Base-by-base conservation (phyloP, 2,113 vertebrate genomes). In the Caranx melampygus region DNA sequence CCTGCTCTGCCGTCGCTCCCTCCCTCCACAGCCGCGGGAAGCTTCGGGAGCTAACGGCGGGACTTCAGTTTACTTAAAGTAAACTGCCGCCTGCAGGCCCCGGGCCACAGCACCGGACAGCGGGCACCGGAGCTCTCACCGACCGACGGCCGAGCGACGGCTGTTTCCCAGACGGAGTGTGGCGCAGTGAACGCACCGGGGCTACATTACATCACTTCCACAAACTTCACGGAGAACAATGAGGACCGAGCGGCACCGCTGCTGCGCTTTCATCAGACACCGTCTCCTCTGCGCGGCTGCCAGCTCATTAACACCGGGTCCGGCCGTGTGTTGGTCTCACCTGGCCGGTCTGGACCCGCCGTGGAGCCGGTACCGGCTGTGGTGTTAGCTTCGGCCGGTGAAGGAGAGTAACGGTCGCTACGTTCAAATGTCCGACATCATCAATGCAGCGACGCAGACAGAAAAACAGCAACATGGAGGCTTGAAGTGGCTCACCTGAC, bases 171-270 rank as follows among this genome's bases (percentile, higher is more conserved):
- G 68, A 44, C 33, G 77, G 74, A 82, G 83, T 86, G 35, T 21
- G 80, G 68, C 21, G 75, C 79, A 16, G 82, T 0, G 61, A 20
- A 45, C 35, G 14, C 54, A 44, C 21, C 79, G 63, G 72, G 15
- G 74, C 63, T 51, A 15, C 91, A 81, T 91, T 60, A 85, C 91
- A 88, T 90, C 91, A 92, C 89, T 89, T 88, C 87, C 64, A 89
- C 79, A 88, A 92, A 92, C 88, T 92, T 92, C 85, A 75, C 80
- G 52, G 70, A 59, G 65, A 89, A 86, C 88, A 80, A 88, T 64
- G 75, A 82, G 52, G 35, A 20, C 37, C 16, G 57, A 78, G 3
- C 74, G 2, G 70, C 68, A 35, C 15, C 78, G 0, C 10, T 4
- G 52, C 10, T n/a, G 51, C 8, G 35, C 4, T n/a, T 18, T 0